Conservation (phyloP, 2,113 vertebrate species). For the Vanacampus margaritifer region DNA sequence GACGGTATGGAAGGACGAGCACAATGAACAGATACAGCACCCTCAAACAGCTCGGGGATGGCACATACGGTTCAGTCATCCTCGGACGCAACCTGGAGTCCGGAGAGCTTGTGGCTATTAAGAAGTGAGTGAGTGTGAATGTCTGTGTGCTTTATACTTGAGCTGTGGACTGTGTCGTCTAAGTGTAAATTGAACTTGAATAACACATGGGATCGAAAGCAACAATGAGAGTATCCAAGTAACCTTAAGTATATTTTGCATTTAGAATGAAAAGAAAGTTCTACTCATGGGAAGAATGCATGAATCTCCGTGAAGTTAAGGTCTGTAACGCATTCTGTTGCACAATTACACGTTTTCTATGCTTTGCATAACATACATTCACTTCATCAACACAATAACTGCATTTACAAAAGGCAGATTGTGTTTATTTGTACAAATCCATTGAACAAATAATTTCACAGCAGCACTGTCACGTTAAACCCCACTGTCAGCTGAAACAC, state of each 20-base stretch:
- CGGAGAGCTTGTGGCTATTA: slow-evolving; percentile 94
- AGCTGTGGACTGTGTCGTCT: neutral
- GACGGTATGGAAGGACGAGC: slow-evolving; percentile 68
- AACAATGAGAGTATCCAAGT: neutral
- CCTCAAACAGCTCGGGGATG: slow-evolving; percentile 92
- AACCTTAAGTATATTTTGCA: slow-evolving; percentile 3
- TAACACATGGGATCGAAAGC: neutral
- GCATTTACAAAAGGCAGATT: neutral
- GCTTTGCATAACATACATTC: neutral
- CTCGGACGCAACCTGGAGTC: slow-evolving; percentile 90
- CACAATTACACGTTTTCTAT: neutral
- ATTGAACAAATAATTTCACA: neutral
- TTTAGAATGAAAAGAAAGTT: slow-evolving; percentile 96
- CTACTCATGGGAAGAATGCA: slow-evolving; percentile 98
- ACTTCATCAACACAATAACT: neutral
- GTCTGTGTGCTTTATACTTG: neutral
- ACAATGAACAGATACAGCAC: slow-evolving; percentile 93
- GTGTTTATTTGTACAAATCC: neutral
- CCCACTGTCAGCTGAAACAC: slow-evolving; percentile 8
- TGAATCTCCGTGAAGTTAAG: slow-evolving; percentile 96
- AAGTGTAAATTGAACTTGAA: slow-evolving; percentile 1
- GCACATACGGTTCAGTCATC: slow-evolving; percentile 92
- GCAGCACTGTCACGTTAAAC: neutral
- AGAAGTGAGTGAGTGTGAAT: slow-evolving; percentile 79
- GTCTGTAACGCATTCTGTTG: slow-evolving; percentile 59